These are phyloP conservation scores for Luidia sarsii DNA, from an alignment of 53 echinoderm and acorn worm genomes.

Conservation along the genomic window DNA sequence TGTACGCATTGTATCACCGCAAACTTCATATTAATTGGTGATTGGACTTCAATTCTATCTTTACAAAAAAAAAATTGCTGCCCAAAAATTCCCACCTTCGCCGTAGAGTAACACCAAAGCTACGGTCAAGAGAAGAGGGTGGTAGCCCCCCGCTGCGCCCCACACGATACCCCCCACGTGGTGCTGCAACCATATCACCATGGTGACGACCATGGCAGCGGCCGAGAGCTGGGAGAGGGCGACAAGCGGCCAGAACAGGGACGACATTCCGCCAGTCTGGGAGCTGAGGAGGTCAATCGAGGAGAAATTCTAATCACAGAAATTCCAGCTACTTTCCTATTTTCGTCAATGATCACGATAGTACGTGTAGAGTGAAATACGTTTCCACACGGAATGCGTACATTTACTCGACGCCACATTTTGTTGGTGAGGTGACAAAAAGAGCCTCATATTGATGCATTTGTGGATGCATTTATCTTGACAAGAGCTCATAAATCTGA, in stretches of 20 bases:
- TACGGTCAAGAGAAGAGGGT: conserved; percentile 71
- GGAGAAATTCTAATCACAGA: neutral
- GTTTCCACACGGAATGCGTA: neutral
- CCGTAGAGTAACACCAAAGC: conserved; percentile 78
- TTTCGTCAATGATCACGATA: neutral
- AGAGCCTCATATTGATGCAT: too few species aligned
- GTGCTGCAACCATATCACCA: conserved; percentile 69
- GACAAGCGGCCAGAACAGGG: conserved; percentile 68
- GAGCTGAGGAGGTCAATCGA: neutral
- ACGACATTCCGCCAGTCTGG: neutral
- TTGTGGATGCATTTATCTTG: too few species aligned
- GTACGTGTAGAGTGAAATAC: neutral
- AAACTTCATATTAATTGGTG: too few species aligned
- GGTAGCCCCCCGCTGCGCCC: conserved; percentile 65
- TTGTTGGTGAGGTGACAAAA: too few species aligned
- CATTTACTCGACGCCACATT: too few species aligned
- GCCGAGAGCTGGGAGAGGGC: conserved; percentile 68
- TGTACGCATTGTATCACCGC: too few species aligned
- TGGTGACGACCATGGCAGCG: conserved; percentile 43
- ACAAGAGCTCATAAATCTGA: too few species aligned
- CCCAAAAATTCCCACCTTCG: conserved; percentile 67
- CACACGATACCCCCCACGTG: conserved; percentile 75
- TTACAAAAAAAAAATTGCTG: too few species aligned
- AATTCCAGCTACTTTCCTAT: neutral
- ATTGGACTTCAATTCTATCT: too few species aligned